Conservation (phyloP, 2,888 invertebrate genomes). For the Byasa hedistus region DNA sequence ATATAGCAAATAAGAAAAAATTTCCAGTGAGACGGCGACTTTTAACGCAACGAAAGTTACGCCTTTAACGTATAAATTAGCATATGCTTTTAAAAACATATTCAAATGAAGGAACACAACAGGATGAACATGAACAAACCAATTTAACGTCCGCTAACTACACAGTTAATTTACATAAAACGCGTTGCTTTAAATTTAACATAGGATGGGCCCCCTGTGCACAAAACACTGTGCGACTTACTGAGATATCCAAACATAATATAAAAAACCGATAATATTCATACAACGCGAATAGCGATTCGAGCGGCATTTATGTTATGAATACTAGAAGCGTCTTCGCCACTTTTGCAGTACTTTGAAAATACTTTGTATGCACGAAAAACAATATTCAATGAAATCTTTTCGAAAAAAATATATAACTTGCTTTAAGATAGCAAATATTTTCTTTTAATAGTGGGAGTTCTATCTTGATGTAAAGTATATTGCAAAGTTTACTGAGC, state of each 20-base stretch:
- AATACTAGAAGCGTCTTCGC: constrained; percentile 17
- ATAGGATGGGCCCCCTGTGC: constrained; percentile 10
- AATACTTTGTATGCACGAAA: background rate
- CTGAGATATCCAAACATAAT: constrained; percentile 35
- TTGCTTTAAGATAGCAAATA: too few relatives aligned
- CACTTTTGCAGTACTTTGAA: background rate
- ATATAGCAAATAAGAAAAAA: constrained; percentile 1
- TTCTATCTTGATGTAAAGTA: too few relatives aligned
- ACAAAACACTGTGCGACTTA: constrained; percentile 22
- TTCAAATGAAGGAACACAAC: constrained; percentile 24
- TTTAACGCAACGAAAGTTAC: constrained; percentile 8
- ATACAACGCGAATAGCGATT: constrained; percentile 31
- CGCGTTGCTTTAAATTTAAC: constrained; percentile 22
- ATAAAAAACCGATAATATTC: constrained; percentile 36
- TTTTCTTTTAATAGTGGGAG: too few relatives aligned
- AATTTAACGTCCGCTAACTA: constrained; percentile 27
- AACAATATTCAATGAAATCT: too few relatives aligned
- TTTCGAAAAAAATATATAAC: too few relatives aligned
- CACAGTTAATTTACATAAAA: constrained; percentile 23
- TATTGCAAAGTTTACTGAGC: too few relatives aligned
- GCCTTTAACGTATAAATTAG: constrained; percentile 16
- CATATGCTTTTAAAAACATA: constrained; percentile 12
- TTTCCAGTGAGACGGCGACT: background rate
- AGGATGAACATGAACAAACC: constrained; percentile 23
- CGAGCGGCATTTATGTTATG: constrained; percentile 27